These are phyloP conservation scores for Acleris sparsana DNA, from an alignment of 2,888 invertebrate species.

Conservation along the genomic window DNA sequence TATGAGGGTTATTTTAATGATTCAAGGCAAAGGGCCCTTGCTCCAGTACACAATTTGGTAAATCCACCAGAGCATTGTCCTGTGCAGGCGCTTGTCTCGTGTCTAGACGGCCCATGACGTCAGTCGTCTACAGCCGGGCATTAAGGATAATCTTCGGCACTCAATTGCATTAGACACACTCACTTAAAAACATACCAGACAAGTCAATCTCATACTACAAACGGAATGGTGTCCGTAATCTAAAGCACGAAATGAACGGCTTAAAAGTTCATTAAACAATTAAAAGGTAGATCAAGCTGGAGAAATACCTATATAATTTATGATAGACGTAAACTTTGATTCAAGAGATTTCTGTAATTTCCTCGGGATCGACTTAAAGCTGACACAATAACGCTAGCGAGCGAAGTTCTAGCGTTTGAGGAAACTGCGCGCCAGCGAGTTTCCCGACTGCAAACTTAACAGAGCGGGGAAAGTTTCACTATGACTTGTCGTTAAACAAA, in stretches of 20 bases:
- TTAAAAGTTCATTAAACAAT: background rate
- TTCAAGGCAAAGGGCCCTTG: background rate
- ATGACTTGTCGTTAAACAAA: slow-evolving; percentile 50
- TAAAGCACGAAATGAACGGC: too few relatives aligned
- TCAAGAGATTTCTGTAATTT: background rate
- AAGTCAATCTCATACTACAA: background rate
- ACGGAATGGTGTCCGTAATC: too few relatives aligned
- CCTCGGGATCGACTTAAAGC: slow-evolving; percentile 4
- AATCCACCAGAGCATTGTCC: slow-evolving; percentile 29
- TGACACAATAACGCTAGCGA: slow-evolving; percentile 1
- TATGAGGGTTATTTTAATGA: background rate
- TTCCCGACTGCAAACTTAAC: slow-evolving; percentile 41
- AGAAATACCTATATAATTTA: background rate
- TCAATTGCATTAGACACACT: slow-evolving; percentile 21
- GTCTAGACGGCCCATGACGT: slow-evolving; percentile 37
- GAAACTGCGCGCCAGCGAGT: slow-evolving; percentile 14
- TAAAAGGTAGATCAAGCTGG: background rate
- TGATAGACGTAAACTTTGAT: background rate
- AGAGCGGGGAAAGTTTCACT: slow-evolving; percentile 50
- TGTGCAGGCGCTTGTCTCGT: slow-evolving; percentile 7
- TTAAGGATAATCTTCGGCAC: slow-evolving; percentile 19
- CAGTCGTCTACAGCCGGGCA: slow-evolving; percentile 21
- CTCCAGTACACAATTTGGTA: slow-evolving; percentile 13
- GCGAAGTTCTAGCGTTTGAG: background rate
- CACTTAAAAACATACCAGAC: slow-evolving; percentile 16